Evolutionary conservation across 64 coral and sea anemone species (phyloP).

Genomic region (Stylophora pistillata): DNA sequence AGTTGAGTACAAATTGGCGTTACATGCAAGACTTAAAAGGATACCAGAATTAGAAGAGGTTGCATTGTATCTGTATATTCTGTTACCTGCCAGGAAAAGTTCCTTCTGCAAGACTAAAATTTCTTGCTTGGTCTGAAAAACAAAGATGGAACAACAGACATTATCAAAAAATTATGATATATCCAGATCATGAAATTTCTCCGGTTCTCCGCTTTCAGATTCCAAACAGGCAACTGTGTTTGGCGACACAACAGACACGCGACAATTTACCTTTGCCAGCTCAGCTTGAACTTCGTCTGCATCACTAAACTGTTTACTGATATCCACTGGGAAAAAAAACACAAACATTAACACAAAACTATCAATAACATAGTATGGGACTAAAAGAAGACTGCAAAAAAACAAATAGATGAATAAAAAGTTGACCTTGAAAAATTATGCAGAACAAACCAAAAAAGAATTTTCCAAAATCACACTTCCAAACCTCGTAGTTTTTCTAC

Average conservation of each 20-base stretch:
- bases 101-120: constrained; percentile 94
- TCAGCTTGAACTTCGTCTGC: constrained; percentile 96
- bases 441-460: not conserved
- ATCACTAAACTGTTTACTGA: constrained; percentile 98
- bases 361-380: not conserved
- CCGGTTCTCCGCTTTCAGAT: too few relatives aligned
- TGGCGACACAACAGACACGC: too few relatives aligned
- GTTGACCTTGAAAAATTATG: too few relatives aligned
- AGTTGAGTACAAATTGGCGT: too few relatives aligned
- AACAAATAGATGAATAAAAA: not conserved
- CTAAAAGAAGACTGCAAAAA: not conserved
- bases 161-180: too few relatives aligned
- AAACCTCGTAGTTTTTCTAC: constrained; percentile 96
- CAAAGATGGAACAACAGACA: not conserved
- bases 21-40: too few relatives aligned
- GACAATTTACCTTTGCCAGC: constrained; percentile 54
- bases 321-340: constrained; percentile 65
- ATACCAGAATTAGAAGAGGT: too few relatives aligned
- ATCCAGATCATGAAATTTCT: too few relatives aligned
- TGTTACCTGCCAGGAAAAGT: constrained; percentile 85
- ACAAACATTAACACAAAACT: not conserved
- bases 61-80: not conserved
- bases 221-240: not conserved
- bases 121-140: constrained; percentile 78
- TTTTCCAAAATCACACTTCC: not conserved